Percentiles rank a stretch among this genome's conserved stretches.
These are phyloP conservation scores for Bombus superbus DNA, from an alignment of 1,140 invertebrate species.

Conservation along the genomic window DNA sequence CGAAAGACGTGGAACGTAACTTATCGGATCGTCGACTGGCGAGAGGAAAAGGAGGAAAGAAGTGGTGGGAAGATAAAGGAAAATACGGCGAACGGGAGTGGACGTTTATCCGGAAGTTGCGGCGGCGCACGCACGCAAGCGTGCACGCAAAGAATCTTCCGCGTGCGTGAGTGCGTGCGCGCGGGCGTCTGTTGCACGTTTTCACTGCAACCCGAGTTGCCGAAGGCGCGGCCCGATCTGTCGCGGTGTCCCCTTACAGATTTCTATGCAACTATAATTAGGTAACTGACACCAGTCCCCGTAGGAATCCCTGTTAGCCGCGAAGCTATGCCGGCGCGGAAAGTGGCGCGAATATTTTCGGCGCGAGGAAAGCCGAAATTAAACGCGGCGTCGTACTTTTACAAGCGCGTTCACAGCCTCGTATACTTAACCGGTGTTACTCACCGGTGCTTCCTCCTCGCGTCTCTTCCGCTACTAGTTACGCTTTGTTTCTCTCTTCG, in stretches of 20 bases:
- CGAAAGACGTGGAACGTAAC: no score
- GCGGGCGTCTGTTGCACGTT: slow-evolving; percentile 32
- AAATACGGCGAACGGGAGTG: not conserved
- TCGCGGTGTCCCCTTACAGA: slow-evolving; percentile 67
- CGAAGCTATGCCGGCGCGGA: slow-evolving; percentile 60
- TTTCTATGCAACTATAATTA: slow-evolving; percentile 73
- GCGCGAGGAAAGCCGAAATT: slow-evolving; percentile 65
- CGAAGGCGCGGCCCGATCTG: slow-evolving; percentile 47
- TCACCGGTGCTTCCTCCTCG: no score
- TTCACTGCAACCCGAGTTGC: slow-evolving; percentile 55
- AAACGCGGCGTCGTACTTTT: slow-evolving; percentile 63
- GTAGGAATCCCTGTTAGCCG: slow-evolving; percentile 67
- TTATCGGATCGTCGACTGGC: not conserved
- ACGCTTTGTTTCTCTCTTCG: not conserved
- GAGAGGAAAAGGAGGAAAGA: not conserved
- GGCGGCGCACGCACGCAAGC: slow-evolving; percentile 16
- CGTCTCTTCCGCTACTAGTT: not conserved
- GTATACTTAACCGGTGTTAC: slow-evolving; percentile 3
- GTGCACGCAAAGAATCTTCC: slow-evolving; percentile 47
- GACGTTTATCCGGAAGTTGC: slow-evolving; percentile 36
- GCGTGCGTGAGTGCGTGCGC: slow-evolving; percentile 39
- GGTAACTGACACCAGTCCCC: slow-evolving; percentile 63
- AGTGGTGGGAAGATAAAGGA: not conserved
- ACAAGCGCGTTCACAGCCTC: not conserved
- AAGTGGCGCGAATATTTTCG: slow-evolving; percentile 68